Evolutionary conservation across 2,888 invertebrate genomes (phyloP).

Genomic region (Cheilosia urbana): DNA sequence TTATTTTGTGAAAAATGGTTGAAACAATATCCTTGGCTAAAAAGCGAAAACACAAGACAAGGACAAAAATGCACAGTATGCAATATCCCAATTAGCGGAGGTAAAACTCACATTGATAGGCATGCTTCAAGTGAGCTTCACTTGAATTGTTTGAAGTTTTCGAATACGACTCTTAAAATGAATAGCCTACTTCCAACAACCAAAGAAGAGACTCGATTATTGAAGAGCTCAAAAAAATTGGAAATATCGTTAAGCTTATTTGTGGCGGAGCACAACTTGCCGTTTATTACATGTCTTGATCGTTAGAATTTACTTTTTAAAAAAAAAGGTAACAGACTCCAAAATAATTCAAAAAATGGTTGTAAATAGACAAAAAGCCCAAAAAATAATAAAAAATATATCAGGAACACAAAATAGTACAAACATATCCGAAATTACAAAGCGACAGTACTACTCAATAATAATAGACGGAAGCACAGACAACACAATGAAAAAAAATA

Average conservation of each 20-base stretch:
- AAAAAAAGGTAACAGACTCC: constrained; percentile 4
- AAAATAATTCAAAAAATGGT: background rate
- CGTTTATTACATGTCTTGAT: background rate
- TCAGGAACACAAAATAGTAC: background rate
- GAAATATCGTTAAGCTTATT: background rate
- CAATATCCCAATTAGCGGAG: too few relatives aligned
- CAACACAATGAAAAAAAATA: background rate
- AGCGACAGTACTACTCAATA: constrained; percentile 5
- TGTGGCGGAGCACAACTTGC: constrained; percentile 13
- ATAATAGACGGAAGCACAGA: constrained; percentile 1
- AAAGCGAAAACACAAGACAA: too few relatives aligned
- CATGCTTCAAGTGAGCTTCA: too few relatives aligned
- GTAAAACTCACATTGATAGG: too few relatives aligned
- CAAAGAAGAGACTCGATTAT: background rate
- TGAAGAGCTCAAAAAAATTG: background rate
- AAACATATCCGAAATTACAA: constrained; percentile 1
- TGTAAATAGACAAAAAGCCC: constrained; percentile 2
- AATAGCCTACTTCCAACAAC: background rate
- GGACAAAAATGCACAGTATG: too few relatives aligned
- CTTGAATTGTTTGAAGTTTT: too few relatives aligned
- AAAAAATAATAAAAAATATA: constrained; percentile 6
- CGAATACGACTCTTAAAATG: too few relatives aligned
- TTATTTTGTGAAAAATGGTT: too few relatives aligned
- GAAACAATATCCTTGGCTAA: too few relatives aligned
- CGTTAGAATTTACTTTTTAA: background rate